Evolutionary conservation across 1,140 invertebrate genomes (phyloP).

Genomic region (Bombus impatiens): DNA sequence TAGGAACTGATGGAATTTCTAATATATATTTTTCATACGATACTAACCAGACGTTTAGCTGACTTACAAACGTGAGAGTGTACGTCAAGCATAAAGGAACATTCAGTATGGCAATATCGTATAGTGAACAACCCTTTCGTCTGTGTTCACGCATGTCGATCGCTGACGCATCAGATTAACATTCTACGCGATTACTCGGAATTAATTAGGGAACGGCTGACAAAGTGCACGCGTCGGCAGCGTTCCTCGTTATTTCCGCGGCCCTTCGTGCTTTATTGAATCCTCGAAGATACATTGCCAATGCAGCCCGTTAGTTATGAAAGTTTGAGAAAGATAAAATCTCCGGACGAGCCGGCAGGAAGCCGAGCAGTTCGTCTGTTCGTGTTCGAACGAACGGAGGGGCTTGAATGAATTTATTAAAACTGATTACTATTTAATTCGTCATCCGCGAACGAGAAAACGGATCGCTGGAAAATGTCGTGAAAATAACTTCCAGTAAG

Average conservation of each 20-base stretch:
- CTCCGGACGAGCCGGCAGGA: not conserved
- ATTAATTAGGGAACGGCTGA: conserved; percentile 48
- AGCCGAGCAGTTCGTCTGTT: not conserved
- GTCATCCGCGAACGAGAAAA: not conserved
- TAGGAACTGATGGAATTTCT: too few species aligned
- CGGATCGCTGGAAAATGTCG: not conserved
- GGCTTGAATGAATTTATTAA: conserved; percentile 26
- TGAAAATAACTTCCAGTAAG: not conserved
- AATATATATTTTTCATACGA: too few species aligned
- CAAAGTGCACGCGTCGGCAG: conserved; percentile 35
- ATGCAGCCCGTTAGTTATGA: conserved; percentile 38
- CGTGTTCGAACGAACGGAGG: not conserved
- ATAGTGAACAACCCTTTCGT: not conserved
- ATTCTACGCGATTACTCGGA: conserved; percentile 32
- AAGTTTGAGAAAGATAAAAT: conserved; percentile 47
- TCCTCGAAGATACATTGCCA: conserved; percentile 40
- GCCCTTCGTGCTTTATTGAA: conserved; percentile 43
- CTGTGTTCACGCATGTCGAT: conserved; percentile 31
- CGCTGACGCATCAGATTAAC: conserved; percentile 32
- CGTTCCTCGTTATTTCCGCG: conserved; percentile 36
- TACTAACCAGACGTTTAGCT: too few species aligned
- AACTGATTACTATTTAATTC: conserved; percentile 46
- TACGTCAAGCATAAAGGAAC: not conserved
- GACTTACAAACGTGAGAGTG: too few species aligned
- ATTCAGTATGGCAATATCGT: not conserved